Evolutionary conservation across 2,797 vertebrate species (phyloP).

Genomic region (Eidolon dupreanum): DNA sequence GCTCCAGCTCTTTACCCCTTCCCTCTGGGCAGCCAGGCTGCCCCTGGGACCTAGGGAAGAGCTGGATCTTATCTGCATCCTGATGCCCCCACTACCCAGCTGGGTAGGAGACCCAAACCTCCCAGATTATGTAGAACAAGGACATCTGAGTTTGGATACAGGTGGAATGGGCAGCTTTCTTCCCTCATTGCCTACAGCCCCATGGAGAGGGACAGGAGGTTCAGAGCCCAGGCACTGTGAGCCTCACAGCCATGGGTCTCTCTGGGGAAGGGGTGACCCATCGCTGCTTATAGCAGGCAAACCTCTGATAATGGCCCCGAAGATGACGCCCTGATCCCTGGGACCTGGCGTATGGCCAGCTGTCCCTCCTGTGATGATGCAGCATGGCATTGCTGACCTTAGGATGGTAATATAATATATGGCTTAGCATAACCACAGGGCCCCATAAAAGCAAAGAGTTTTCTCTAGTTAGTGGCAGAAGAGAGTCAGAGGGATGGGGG

Average conservation of each 20-base stretch:
- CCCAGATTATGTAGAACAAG: neutral
- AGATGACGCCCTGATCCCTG: neutral
- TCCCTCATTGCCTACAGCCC: neutral
- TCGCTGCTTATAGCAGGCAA: neutral
- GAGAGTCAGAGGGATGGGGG: neutral
- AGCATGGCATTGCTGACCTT: neutral
- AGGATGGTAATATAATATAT: neutral
- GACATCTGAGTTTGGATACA: neutral
- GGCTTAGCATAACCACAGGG: neutral
- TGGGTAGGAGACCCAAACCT: neutral
- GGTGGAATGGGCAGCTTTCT: neutral
- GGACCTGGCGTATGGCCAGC: neutral
- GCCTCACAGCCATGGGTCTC: accelerated
- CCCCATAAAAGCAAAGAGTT: neutral
- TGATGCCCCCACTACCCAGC: neutral
- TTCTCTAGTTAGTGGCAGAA: neutral
- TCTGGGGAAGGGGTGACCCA: neutral
- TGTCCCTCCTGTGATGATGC: neutral
- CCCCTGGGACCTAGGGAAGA: neutral
- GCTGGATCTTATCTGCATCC: neutral
- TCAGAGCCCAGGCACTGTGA: neutral
- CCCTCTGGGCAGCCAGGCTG: neutral
- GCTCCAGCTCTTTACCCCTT: too few species aligned
- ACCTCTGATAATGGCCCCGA: neutral
- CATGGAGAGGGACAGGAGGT: too few species aligned